Evolutionary conservation across 1,140 invertebrate species (phyloP), one percentile per base, ranked within the genome.

Genomic region (Aleiodes sp.): DNA sequence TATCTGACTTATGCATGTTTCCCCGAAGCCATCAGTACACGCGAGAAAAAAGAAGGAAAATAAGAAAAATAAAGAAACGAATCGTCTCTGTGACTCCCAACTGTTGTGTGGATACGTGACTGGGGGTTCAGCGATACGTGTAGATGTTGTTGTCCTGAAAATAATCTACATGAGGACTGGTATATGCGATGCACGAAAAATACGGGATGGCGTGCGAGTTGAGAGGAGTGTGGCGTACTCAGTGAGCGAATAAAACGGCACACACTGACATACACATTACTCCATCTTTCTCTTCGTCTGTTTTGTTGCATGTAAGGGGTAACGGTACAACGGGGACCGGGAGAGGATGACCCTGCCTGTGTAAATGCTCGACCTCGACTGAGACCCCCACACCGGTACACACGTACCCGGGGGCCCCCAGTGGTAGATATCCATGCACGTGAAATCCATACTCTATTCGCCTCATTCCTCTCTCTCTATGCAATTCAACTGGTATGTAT

Each of bases 281-380:
- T 59, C 14, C 9, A 14, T 26, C 10, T 10, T 16, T 59, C 24
- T 31, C 24, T 56, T 8, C 31, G 10, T 33, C 4, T 33, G 4
- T 33, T 21, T 59, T 31, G 24, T 29, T 31, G n/a, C 56, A 59
- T 31, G 12, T 26, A 9, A 56, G 26, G 56, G 56, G 56, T 59
- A 59, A 59, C 56, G 56, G 56, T 59, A 59, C 26, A 6, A 39
- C 41, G 37, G n/a, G n/a, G 70, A 71, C 73, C 60, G 39, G 69
- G 83, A 85, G 82, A 83, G 74, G 74, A 80, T 86, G 84, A 85
- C 83, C 83, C 82, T 78, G 81, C 79, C 80, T 82, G 80, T 80
- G 82, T 83, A 82, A 83, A 83, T 78, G 80, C 79, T 76, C 80
- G 82, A 86, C 83, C 84, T 85, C 83, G 70, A 73, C 71, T 75